A percentile compares a stretch with the other conserved stretches of the same genome.
phyloP scores from a whole-genome alignment of 2,888 invertebrate species.

The Silvanus unidentatus region DNA sequence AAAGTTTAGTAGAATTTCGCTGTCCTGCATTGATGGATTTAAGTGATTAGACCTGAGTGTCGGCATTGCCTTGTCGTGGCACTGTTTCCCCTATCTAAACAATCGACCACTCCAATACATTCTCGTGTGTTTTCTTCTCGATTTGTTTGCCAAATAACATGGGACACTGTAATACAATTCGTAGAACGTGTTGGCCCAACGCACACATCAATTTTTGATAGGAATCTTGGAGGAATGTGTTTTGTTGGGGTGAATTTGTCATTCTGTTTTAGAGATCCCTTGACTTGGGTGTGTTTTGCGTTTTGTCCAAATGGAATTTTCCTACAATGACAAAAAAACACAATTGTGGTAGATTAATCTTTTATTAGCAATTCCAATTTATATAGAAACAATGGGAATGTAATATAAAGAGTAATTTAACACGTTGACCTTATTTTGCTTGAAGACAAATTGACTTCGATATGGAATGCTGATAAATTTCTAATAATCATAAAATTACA shows the following conservation, averaged over 20 bases:
- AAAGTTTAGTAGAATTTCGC: background rate
- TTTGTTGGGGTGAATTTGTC: slow-evolving; percentile 26
- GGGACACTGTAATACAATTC: slow-evolving; percentile 25
- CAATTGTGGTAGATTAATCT: too few species aligned
- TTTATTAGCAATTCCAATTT: too few species aligned
- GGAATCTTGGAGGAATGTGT: slow-evolving; percentile 33
- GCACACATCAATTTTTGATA: slow-evolving; percentile 35
- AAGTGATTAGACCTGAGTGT: slow-evolving; percentile 31
- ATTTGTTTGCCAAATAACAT: slow-evolving; percentile 2
- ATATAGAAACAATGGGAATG: too few species aligned
- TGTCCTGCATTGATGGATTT: slow-evolving; percentile 26
- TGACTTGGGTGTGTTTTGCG: background rate
- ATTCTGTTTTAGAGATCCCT: slow-evolving; percentile 11
- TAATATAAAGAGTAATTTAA: too few species aligned
- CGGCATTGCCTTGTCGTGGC: slow-evolving; percentile 26
- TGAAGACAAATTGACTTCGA: too few species aligned
- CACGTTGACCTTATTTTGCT: too few species aligned
- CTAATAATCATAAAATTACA: too few species aligned
- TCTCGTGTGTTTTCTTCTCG: background rate
- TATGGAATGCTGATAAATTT: too few species aligned
- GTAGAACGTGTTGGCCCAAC: slow-evolving; percentile 28
- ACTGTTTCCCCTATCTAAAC: slow-evolving; percentile 25
- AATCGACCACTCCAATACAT: slow-evolving; percentile 13
- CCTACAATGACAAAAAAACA: too few species aligned
- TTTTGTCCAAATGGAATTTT: slow-evolving; percentile 17